Evolutionary conservation across 2,888 invertebrate genomes (phyloP).

Genomic region (Nephrotoma flavescens): DNA sequence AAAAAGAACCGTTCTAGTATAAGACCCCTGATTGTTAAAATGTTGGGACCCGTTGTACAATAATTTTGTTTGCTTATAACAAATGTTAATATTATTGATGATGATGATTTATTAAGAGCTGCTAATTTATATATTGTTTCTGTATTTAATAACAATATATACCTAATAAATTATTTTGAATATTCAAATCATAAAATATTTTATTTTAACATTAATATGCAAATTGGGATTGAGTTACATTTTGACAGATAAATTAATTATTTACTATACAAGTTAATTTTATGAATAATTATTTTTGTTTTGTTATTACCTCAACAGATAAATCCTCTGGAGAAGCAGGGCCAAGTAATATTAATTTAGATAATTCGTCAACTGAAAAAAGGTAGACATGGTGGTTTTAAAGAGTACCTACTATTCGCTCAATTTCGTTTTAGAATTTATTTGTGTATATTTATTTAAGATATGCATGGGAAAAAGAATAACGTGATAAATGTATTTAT

Average conservation of each 20-base stretch:
- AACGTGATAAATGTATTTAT: neutral
- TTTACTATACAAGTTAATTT: neutral
- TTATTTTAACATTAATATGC: neutral
- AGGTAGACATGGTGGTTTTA: neutral
- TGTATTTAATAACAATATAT: no score
- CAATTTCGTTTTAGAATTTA: neutral
- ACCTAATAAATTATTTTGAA: no score
- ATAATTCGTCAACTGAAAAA: neutral
- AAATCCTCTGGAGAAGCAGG: conserved; percentile 2
- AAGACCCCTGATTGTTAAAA: no score
- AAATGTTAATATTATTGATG: no score
- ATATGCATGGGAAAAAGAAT: neutral
- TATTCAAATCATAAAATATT: no score
- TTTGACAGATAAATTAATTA: neutral
- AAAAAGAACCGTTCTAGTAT: no score
- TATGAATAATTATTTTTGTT: neutral
- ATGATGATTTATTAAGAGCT: no score
- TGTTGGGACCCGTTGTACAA: no score
- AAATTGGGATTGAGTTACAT: neutral
- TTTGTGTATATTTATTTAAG: neutral
- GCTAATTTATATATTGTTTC: no score
- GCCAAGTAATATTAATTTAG: neutral
- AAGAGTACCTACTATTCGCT: neutral
- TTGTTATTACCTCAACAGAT: neutral
- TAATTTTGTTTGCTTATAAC: no score